Evolutionary conservation across 2,113 vertebrate genomes (phyloP).

Genomic region (Hydrochoerus hydrochaeris): DNA sequence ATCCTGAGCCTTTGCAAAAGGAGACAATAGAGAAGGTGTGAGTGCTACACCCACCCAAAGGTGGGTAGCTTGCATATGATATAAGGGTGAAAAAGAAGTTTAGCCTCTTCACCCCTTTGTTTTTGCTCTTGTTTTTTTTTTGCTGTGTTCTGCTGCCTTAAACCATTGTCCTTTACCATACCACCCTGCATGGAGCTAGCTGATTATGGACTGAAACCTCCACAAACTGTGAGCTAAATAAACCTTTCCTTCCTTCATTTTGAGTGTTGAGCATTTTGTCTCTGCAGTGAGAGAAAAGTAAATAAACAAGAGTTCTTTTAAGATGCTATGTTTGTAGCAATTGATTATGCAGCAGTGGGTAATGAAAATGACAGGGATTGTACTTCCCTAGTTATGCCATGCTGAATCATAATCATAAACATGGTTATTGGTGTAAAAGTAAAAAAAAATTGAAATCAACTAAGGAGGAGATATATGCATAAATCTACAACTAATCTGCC

Average conservation of each 20-base stretch:
- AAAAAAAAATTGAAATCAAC: not conserved
- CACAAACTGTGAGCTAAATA: not conserved
- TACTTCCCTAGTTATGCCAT: not conserved
- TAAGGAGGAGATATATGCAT: not conserved
- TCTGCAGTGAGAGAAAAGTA: not conserved
- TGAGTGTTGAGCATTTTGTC: not conserved
- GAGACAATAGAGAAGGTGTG: not conserved
- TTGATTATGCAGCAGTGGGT: not conserved
- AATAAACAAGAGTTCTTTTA: not conserved
- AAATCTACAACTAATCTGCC: not conserved
- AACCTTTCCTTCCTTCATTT: not conserved
- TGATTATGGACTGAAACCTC: not conserved
- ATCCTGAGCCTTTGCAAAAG: not conserved
- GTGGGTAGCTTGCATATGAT: not conserved
- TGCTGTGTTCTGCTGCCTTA: not conserved
- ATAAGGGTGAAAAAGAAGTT: not conserved
- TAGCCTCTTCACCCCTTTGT: not conserved
- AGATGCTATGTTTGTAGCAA: not conserved
- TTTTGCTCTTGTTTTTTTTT: not conserved
- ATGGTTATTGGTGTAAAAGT: not conserved
- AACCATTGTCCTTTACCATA: not conserved
- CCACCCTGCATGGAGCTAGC: not conserved
- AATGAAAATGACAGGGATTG: not conserved
- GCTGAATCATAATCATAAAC: not conserved
- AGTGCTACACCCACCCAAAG: not conserved